Conservation (phyloP, 2,797 vertebrate genomes). For the Peromyscus nudipes region DNA sequence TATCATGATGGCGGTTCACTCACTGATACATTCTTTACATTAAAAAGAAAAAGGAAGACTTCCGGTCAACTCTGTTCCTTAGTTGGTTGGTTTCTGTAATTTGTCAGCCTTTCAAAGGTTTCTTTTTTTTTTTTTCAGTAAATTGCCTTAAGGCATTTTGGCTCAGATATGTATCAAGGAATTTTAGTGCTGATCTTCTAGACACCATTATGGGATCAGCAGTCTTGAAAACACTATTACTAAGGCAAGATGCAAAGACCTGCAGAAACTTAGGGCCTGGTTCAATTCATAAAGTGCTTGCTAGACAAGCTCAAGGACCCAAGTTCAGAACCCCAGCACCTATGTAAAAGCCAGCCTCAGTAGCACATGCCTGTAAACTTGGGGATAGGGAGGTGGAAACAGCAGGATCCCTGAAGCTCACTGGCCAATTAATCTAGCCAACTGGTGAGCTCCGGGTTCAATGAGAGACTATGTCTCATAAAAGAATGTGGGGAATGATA, state of each 20-base stretch:
- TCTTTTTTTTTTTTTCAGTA: constrained; percentile 34
- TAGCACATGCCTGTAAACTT: not conserved
- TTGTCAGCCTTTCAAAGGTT: not conserved
- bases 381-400: not conserved
- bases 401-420: not conserved
- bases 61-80: not conserved
- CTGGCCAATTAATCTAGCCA: not conserved
- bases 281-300: not conserved
- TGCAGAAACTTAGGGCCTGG: not conserved
- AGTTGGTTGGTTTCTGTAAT: not conserved
- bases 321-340: not conserved
- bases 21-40: not conserved
- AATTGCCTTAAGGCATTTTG: not conserved
- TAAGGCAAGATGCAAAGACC: not conserved
- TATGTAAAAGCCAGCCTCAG: not conserved
- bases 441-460: not conserved
- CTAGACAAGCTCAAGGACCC: not conserved
- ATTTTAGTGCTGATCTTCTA: constrained; percentile 10
- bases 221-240: not conserved
- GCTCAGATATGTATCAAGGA: not conserved
- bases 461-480: not conserved
- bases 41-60: constrained; percentile 1
- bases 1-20: not conserved
- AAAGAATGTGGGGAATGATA: not conserved
- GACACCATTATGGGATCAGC: not conserved